phyloP scores from a whole-genome alignment of 1,140 invertebrate species.

The Drosophila repleta region DNA sequence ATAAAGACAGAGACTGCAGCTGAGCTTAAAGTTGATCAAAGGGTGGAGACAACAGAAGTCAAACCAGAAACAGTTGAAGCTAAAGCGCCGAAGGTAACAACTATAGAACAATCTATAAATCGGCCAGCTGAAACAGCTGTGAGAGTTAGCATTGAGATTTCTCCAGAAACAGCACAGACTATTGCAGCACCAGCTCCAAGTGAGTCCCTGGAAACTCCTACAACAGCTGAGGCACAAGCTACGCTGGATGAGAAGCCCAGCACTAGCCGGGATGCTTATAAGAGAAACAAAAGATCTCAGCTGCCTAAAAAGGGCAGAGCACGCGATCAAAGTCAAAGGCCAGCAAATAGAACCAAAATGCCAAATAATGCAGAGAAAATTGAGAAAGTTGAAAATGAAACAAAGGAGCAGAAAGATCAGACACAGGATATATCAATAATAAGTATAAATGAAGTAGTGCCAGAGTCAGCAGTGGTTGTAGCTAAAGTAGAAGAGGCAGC shows the following conservation, averaged over 20 bases:
- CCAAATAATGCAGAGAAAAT: background rate
- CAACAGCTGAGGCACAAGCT: background rate
- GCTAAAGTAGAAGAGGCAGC: background rate
- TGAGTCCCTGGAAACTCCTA: background rate
- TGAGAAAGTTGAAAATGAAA: background rate
- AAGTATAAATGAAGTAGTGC: background rate
- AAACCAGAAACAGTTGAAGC: no score
- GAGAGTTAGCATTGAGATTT: no score
- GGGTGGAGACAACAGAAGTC: no score
- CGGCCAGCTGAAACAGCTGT: background rate
- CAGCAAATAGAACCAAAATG: slow-evolving; percentile 31
- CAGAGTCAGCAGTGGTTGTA: background rate
- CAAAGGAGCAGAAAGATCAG: background rate
- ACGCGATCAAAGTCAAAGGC: slow-evolving; percentile 60
- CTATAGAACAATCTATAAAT: no score
- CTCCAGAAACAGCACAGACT: no score
- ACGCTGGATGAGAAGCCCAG: slow-evolving; percentile 49
- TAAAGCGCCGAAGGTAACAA: no score
- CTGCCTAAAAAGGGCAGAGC: slow-evolving; percentile 37
- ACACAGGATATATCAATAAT: no score
- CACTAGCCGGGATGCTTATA: slow-evolving; percentile 48
- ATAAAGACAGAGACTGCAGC: no score
- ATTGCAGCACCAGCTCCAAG: background rate
- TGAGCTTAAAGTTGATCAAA: no score
- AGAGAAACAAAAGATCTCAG: slow-evolving; percentile 48